Base-by-base conservation (phyloP, 2,797 vertebrate species). In the Xiphophorus birchmanni region DNA sequence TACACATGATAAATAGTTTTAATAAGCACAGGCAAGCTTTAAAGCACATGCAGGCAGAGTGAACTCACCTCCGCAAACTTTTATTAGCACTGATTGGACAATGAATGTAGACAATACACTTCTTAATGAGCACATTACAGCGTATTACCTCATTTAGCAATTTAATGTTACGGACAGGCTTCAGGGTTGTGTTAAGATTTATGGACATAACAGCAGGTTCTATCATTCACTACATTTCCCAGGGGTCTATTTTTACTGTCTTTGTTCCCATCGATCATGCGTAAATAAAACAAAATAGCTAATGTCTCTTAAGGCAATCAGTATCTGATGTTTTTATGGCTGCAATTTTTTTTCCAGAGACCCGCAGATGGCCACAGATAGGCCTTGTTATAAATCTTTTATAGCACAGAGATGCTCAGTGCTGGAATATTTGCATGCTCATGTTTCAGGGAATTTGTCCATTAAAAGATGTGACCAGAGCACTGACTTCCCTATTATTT, bases 401-500 rank as follows among this genome's bases (percentile, higher is more conserved):
- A 90, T 89, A 88, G 74, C 82, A 87, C 85, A 79, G 83, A 81
- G 79, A 69, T 79, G 82, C 74, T 65, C 40, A 5, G 13, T 15
- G 47, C 75, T 74, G 58, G 48, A 79, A 88, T 89, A 93, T 91
- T 92, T 91, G 89, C 90, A 90, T 69, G 81, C 89, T 89, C 84
- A 76, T 89, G 89, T 95, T 89, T 89, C 82, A 83, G 87, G 84
- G 82, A 91, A 90, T 92, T 90, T 92, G 90, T 94, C 90, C 89
- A 90, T 94, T 91, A 91, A 91, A 84, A 87, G 86, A 87, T 90
- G 87, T 86, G 92, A 88, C 89, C 90, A 89, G 84, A 90, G 88
- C 80, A 80, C 92, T 90, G 91, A 93, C 89, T 92, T 80, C 84
- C 86, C 82, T 86, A 90, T 94, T 95, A 94, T 91, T 90, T 92